Conservation (phyloP, 2,113 vertebrate species). For the Scopus umbretta region DNA sequence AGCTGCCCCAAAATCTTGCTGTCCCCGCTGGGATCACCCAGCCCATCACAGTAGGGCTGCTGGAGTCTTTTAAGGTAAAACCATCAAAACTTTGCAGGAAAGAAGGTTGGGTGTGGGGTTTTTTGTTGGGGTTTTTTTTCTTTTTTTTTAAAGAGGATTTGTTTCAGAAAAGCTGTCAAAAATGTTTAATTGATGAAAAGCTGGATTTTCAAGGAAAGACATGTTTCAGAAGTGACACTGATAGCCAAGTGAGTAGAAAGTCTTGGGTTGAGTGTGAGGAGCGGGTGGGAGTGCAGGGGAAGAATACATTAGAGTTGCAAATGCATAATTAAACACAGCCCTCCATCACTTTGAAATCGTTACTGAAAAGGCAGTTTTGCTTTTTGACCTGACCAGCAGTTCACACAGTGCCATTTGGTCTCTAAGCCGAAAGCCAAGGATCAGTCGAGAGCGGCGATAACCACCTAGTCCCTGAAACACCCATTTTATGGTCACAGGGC, state of each 20-base stretch:
- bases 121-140: neutral
- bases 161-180: constrained; percentile 58
- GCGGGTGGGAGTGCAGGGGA: constrained; percentile 36
- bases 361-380: neutral
- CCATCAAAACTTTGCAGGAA: neutral
- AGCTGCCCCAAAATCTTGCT: neutral
- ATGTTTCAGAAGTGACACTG: constrained; percentile 54
- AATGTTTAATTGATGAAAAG: constrained; percentile 68
- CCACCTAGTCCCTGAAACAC: neutral
- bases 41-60: fast-evolving
- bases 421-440: fast-evolving
- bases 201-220: constrained; percentile 39
- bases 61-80: neutral
- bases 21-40: neutral
- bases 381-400: neutral
- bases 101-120: neutral
- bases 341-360: neutral
- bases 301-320: constrained; percentile 57
- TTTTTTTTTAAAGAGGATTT: neutral
- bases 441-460: neutral
- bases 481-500: neutral
- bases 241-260: constrained; percentile 50
- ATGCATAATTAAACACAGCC: constrained; percentile 4
- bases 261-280: constrained; percentile 42
- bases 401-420: neutral